Conservation (phyloP, 2,888 invertebrate genomes). For the Anticlea derivata region DNA sequence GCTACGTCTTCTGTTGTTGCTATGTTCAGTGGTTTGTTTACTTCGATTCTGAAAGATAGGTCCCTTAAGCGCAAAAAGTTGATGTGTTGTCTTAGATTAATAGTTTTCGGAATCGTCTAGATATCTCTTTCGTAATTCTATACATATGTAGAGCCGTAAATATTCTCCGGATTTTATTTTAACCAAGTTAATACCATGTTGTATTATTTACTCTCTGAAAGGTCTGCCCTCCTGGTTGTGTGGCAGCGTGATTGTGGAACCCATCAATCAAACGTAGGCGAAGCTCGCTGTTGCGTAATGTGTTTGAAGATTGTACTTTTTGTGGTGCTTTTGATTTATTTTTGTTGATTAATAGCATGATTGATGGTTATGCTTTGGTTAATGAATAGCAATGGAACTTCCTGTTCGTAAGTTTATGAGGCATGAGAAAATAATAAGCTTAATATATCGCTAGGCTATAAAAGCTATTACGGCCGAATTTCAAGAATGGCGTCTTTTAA, state of each 20-base stretch:
- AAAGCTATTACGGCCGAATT: too few species aligned
- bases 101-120: too few species aligned
- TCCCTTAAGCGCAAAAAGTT: too few species aligned
- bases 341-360: conserved; percentile 65
- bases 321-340: conserved; percentile 58
- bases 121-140: too few species aligned
- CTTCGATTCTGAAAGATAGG: too few species aligned
- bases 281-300: conserved; percentile 66
- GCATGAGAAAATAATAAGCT: neutral
- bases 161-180: too few species aligned
- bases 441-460: too few species aligned
- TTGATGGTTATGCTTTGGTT: conserved; percentile 48
- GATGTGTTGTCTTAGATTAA: too few species aligned
- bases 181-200: too few species aligned
- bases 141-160: too few species aligned
- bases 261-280: conserved; percentile 68
- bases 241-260: conserved; percentile 60
- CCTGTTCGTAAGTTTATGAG: conserved; percentile 12
- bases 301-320: conserved; percentile 68
- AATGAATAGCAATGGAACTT: conserved; percentile 37
- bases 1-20: neutral
- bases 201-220: neutral
- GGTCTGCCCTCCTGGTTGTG: conserved; percentile 48
- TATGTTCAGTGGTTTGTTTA: too few species aligned
- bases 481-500: too few species aligned